Evolutionary conservation across 1,140 invertebrate species (phyloP), one percentile per base, ranked within the genome.

Genomic region (Drosophila tristis): DNA sequence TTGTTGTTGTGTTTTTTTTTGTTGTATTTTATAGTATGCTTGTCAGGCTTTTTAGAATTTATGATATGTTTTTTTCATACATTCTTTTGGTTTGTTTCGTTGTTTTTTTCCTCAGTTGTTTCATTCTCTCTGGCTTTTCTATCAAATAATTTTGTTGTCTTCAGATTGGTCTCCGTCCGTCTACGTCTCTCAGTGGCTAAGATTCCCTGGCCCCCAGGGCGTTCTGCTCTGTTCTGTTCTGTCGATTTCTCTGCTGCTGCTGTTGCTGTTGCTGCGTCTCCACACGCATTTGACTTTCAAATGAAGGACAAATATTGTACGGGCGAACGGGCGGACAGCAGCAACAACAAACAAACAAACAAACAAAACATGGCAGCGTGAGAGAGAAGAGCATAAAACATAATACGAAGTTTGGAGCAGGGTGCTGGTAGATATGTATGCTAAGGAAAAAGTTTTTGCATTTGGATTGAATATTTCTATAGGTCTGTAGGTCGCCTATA

Each of bases 201-300:
- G 16, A 35, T 16, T 29, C 54, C 35, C 8, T 5, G 16, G 65
- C 66, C 51, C 64, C 53, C 67, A 58, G 53, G 67, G 67, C 65
- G 64, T 44, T 70, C 39, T 9, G 51, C 8, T 54, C 16, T 35
- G 31, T 48, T 63, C 49, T 26, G 78, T 56, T 49, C 59, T 25
- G 25, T 54, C 64, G 85, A 89, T 89, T 89, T 89, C 80, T 90
- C 77, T 60, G 84, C 76, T 73, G n/a, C n/a, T n/a, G 35, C 31
- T 35, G 31, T 8, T 29, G 6, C 26, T 76, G 9, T 7, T 35
- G 31, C 31, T 39, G 11, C 35, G 35, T 39, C 11, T 39, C 84
- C 84, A 80, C 85, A 89, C 85, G 80, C 85, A 89, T 89, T 89
- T 89, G 84, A 89, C 84, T 89, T 89, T 89, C 84, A 89, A 89